Percentiles rank a stretch among this genome's conserved stretches.
These are phyloP conservation scores for Zhengitettix transpicula DNA, from an alignment of 2,888 invertebrate species.

Conservation along the genomic window DNA sequence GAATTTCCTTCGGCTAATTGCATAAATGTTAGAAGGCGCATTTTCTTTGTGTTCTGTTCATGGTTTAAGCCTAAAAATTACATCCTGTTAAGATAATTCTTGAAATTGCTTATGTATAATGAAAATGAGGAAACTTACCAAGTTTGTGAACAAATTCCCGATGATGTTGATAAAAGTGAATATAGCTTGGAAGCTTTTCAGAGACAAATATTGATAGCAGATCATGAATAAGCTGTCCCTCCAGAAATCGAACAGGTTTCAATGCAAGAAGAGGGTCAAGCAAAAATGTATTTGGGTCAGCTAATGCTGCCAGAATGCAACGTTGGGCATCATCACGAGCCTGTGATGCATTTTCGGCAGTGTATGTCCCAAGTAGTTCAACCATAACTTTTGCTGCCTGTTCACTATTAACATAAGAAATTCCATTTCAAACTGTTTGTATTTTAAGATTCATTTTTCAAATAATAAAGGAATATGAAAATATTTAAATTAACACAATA, in stretches of 20 bases:
- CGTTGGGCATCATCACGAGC: slow-evolving; percentile 93
- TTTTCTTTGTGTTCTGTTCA: slow-evolving; percentile 89
- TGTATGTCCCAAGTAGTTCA: slow-evolving; percentile 88
- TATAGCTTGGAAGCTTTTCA: slow-evolving; percentile 81
- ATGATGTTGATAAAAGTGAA: slow-evolving; percentile 81
- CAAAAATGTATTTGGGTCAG: slow-evolving; percentile 88
- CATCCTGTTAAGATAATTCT: slow-evolving; percentile 9
- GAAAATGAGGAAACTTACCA: slow-evolving; percentile 19
- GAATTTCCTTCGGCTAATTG: slow-evolving; percentile 87
- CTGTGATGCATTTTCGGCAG: slow-evolving; percentile 89
- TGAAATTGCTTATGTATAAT: neutral
- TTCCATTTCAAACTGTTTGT: no score
- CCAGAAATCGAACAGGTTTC: slow-evolving; percentile 87
- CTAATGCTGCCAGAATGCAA: slow-evolving; percentile 88
- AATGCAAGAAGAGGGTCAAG: slow-evolving; percentile 84
- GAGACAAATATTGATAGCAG: slow-evolving; percentile 87
- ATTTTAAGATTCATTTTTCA: no score
- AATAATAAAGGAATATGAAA: no score
- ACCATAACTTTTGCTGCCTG: slow-evolving; percentile 93
- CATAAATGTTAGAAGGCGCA: slow-evolving; percentile 93
- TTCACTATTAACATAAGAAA: slow-evolving; percentile 40
- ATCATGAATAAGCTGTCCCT: slow-evolving; percentile 90
- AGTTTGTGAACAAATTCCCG: slow-evolving; percentile 65
- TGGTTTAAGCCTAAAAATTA: slow-evolving; percentile 57
- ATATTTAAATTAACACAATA: no score